These are phyloP conservation scores for Tenthredo livida DNA, from an alignment of 2,888 invertebrate species.

Conservation along the genomic window DNA sequence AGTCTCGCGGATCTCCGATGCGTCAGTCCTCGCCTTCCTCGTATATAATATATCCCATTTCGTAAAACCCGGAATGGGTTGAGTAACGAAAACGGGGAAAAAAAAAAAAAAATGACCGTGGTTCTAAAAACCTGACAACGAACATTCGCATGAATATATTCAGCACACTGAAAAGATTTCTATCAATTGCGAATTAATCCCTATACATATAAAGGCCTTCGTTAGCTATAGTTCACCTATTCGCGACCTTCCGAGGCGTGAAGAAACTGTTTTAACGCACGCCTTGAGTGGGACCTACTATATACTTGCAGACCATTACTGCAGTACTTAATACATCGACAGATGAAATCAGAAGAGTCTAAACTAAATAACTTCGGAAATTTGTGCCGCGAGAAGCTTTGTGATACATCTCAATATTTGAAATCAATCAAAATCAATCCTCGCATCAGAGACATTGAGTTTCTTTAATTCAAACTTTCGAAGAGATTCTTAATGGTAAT, in stretches of 20 bases:
- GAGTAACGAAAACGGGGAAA: neutral
- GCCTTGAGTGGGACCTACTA: no score
- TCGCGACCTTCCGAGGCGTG: neutral
- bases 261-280: neutral
- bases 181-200: neutral
- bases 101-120: neutral
- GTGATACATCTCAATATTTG: no score
- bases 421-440: no score
- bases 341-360: no score
- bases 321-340: no score
- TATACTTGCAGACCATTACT: no score
- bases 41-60: neutral
- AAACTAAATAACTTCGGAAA: no score
- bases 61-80: neutral
- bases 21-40: neutral
- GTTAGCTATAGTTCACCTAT: neutral
- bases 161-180: neutral
- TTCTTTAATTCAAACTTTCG: no score
- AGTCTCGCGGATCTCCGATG: neutral
- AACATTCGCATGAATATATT: neutral
- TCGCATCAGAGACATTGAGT: no score
- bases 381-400: no score
- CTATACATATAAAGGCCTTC: no score
- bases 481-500: no score
- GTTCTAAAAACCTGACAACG: neutral